Conservation (phyloP, 2,888 invertebrate genomes). For the Anticlea derivata region DNA sequence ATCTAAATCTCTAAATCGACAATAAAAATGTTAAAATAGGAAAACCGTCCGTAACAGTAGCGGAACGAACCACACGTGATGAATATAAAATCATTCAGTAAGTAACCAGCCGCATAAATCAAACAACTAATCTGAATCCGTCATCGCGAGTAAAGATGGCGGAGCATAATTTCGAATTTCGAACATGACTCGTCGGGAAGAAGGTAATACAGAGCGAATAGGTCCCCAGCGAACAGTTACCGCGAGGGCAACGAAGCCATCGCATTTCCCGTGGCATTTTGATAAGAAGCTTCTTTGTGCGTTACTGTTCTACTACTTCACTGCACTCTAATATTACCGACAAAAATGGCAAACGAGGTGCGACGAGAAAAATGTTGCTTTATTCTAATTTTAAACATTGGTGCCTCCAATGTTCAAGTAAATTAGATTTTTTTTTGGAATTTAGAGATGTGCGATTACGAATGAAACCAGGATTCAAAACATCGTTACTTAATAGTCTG, state of each 20-base stretch:
- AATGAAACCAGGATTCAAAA: no score
- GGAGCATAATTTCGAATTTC: conserved; percentile 60
- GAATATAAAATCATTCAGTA: conserved; percentile 10
- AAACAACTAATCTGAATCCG: conserved; percentile 61
- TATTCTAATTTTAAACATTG: conserved; percentile 42
- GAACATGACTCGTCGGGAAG: conserved; percentile 53
- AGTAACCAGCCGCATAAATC: conserved; percentile 37
- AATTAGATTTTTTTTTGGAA: no score
- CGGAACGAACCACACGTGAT: background rate
- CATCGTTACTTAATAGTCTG: no score
- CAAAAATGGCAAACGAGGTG: conserved; percentile 36
- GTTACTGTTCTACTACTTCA: conserved; percentile 49
- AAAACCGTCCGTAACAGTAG: background rate
- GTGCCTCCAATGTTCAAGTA: conserved; percentile 26
- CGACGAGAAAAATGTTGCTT: conserved; percentile 28
- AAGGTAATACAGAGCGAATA: conserved; percentile 61
- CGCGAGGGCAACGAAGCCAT: conserved; percentile 48
- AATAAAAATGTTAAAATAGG: background rate
- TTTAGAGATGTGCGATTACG: no score
- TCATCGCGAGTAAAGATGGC: conserved; percentile 68
- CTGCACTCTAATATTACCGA: conserved; percentile 42
- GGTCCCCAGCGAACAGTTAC: conserved; percentile 68
- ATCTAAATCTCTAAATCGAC: background rate
- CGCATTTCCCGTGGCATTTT: conserved; percentile 59
- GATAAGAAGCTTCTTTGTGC: conserved; percentile 56